Evolutionary conservation across 2,888 invertebrate genomes (phyloP).

Genomic region (Meandrusa payeni): DNA sequence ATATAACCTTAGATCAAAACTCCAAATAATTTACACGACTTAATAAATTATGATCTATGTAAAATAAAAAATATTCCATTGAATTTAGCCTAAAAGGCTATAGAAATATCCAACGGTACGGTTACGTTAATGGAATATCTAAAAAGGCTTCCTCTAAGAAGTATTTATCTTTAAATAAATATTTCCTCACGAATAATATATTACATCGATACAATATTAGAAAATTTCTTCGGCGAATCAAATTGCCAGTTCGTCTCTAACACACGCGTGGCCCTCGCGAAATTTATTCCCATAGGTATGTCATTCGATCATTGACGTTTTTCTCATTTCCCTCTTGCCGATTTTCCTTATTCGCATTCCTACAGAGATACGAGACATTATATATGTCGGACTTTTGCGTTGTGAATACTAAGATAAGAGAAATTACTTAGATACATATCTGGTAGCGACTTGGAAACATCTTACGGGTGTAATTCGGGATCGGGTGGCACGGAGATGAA

Average conservation of each 20-base stretch:
- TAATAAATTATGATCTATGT: too few relatives aligned
- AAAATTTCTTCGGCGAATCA: constrained; percentile 28
- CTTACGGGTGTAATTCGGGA: constrained; percentile 53
- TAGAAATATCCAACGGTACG: too few relatives aligned
- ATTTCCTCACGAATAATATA: constrained; percentile 22
- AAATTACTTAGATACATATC: constrained; percentile 69
- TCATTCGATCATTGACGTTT: constrained; percentile 75
- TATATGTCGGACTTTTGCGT: constrained; percentile 50
- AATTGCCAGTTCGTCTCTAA: constrained; percentile 62
- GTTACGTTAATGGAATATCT: too few relatives aligned
- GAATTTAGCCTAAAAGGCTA: too few relatives aligned
- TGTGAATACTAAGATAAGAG: constrained; percentile 42
- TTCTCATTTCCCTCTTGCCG: constrained; percentile 43
- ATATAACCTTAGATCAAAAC: too few relatives aligned
- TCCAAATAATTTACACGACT: too few relatives aligned
- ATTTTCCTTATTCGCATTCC: constrained; percentile 37
- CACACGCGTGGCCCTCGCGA: constrained; percentile 56
- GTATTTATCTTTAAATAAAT: constrained; percentile 24
- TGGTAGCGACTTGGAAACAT: constrained; percentile 54
- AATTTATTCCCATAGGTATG: constrained; percentile 77
- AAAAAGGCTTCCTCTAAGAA: too few relatives aligned
- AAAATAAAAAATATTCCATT: too few relatives aligned
- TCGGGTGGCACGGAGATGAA: constrained; percentile 53
- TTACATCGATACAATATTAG: constrained; percentile 25
- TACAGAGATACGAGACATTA: constrained; percentile 42